phyloP scores from a whole-genome alignment of 2,888 invertebrate species.

The Calameuta idolon region DNA sequence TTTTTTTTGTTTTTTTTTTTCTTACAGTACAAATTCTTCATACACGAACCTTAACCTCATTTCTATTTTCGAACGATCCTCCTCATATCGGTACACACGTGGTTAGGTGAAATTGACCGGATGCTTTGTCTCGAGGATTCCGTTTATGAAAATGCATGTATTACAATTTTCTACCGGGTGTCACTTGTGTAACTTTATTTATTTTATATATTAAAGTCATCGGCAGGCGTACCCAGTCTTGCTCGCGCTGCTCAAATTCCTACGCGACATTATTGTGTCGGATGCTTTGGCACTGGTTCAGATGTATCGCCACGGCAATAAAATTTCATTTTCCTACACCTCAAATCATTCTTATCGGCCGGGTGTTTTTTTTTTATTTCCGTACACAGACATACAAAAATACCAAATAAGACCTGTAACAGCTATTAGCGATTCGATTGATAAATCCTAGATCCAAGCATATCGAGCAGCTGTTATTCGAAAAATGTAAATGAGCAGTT shows the following conservation, averaged over 20 bases:
- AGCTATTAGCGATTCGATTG: not conserved
- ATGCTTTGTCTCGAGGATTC: not conserved
- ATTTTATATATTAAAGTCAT: not conserved
- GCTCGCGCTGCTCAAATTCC: not conserved
- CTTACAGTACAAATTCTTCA: too few species aligned
- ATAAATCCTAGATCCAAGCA: not conserved
- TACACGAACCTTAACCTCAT: too few species aligned
- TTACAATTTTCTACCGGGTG: not conserved
- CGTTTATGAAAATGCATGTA: not conserved
- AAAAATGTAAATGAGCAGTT: not conserved
- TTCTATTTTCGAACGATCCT: too few species aligned
- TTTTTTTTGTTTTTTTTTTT: too few species aligned
- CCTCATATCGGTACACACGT: not conserved
- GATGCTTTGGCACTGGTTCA: not conserved
- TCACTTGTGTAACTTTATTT: not conserved
- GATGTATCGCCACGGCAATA: not conserved
- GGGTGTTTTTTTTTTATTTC: not conserved
- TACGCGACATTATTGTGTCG: not conserved
- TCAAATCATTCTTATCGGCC: not conserved
- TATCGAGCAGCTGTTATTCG: not conserved
- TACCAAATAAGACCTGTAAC: not conserved
- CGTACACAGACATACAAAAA: not conserved
- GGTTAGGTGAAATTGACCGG: not conserved
- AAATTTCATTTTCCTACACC: not conserved
- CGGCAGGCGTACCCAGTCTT: not conserved